phyloP scores from a whole-genome alignment of 37 sponge, comb jelly and placozoan species.

The Amphimedon queenslandica region DNA sequence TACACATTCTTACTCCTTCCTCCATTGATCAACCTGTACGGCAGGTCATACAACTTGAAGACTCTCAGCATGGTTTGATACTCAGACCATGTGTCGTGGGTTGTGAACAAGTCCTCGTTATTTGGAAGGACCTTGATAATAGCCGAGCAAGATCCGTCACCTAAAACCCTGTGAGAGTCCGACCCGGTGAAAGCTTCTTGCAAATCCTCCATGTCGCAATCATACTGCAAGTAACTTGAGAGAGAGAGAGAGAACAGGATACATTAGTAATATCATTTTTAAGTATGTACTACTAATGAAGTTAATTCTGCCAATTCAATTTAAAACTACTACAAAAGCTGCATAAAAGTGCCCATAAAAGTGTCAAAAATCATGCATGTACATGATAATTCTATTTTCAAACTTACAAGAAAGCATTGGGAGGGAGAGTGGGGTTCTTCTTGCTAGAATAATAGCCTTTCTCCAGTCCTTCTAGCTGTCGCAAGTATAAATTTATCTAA shows the following conservation, averaged over 20 bases:
- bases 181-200: conserved; percentile 48
- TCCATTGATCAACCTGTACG: not conserved
- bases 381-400: not conserved
- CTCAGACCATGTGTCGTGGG: conserved; percentile 90
- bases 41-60: conserved; percentile 77
- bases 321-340: no score
- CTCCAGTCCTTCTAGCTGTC: conserved; percentile 60
- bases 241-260: no score
- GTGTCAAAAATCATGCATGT: no score
- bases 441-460: conserved; percentile 46
- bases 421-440: conserved; percentile 30
- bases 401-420: conserved; percentile 48
- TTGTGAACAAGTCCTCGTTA: conserved; percentile 66
- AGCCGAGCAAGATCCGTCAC: conserved; percentile 88
- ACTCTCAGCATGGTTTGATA: conserved; percentile 83
- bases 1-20: no score
- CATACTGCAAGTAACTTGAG: conserved; percentile 56
- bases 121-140: conserved; percentile 78
- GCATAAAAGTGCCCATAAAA: no score
- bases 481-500: conserved; percentile 33
- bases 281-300: no score
- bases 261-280: no score
- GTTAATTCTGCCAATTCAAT: no score
- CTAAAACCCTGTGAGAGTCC: not conserved
- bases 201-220: conserved; percentile 82